A percentile compares a stretch with the other conserved stretches of the same genome.
These are phyloP conservation scores for Drosophila neoperkinsi DNA, from an alignment of 2,888 invertebrate species.

Conservation along the genomic window DNA sequence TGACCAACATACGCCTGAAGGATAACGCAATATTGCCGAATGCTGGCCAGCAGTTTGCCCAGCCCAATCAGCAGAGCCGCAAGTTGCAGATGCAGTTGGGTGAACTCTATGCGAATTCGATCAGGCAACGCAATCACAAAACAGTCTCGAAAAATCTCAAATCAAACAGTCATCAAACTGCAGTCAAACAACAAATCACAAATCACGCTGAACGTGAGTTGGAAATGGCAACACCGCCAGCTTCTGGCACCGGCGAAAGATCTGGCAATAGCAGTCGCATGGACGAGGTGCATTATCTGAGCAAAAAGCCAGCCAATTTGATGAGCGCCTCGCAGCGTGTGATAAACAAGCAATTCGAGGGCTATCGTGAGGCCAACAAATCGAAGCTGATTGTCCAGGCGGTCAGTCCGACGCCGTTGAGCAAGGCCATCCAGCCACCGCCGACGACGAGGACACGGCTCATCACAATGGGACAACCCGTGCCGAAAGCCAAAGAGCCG, in stretches of 20 bases:
- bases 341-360: constrained; percentile 33
- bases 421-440: background rate
- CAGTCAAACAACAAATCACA: background rate
- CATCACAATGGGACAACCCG: background rate
- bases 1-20: constrained; percentile 18
- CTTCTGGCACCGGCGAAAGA: background rate
- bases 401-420: constrained; percentile 27
- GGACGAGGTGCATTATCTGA: constrained; percentile 30
- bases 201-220: background rate
- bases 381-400: constrained; percentile 3
- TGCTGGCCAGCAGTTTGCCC: background rate
- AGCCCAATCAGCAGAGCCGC: background rate
- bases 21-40: background rate
- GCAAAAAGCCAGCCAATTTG: constrained; percentile 8
- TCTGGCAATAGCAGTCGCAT: constrained; percentile 13
- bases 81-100: constrained; percentile 16
- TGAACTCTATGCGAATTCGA: constrained; percentile 4
- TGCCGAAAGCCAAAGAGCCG: background rate
- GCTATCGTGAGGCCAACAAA: background rate
- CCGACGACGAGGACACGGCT: background rate
- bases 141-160: background rate
- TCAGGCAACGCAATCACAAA: background rate
- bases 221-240: background rate
- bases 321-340: constrained; percentile 65
- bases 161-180: background rate